phyloP scores from a whole-genome alignment of 2,113 vertebrate genomes.

The Trachemys scripta region DNA sequence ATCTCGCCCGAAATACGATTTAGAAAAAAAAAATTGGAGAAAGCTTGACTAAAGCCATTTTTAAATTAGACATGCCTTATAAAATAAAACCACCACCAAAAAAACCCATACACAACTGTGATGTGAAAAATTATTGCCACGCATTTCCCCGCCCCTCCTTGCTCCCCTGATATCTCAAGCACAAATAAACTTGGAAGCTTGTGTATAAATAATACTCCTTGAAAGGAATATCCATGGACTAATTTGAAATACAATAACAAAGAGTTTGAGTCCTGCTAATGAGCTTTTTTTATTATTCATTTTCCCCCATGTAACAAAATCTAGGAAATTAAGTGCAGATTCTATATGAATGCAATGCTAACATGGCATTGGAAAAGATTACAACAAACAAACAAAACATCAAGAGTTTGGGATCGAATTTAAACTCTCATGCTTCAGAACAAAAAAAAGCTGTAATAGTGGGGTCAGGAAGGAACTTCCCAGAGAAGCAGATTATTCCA shows the following conservation, averaged over 20 bases:
- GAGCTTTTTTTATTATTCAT: slow-evolving; percentile 29
- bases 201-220: slow-evolving; percentile 35
- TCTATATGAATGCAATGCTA: slow-evolving; percentile 1
- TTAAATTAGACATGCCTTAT: slow-evolving; percentile 64
- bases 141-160: background rate
- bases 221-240: slow-evolving; percentile 35
- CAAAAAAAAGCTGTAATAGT: slow-evolving; percentile 45
- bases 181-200: slow-evolving; percentile 7
- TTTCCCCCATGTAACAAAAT: background rate
- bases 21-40: slow-evolving; percentile 60
- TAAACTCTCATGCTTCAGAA: slow-evolving; percentile 50
- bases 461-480: slow-evolving; percentile 37
- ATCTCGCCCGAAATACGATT: slow-evolving; percentile 57
- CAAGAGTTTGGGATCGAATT: slow-evolving; percentile 51
- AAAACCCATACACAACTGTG: slow-evolving; percentile 22
- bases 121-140: slow-evolving; percentile 47
- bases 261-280: background rate
- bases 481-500: background rate
- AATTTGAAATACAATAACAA: slow-evolving; percentile 22
- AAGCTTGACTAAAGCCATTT: slow-evolving; percentile 72
- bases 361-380: background rate
- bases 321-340: slow-evolving; percentile 11
- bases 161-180: slow-evolving; percentile 56
- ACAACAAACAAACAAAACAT: slow-evolving; percentile 39
- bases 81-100: slow-evolving; percentile 1